These are phyloP conservation scores for Henricia sp. DNA, from an alignment of 53 echinoderm and acorn worm species.

Conservation along the genomic window DNA sequence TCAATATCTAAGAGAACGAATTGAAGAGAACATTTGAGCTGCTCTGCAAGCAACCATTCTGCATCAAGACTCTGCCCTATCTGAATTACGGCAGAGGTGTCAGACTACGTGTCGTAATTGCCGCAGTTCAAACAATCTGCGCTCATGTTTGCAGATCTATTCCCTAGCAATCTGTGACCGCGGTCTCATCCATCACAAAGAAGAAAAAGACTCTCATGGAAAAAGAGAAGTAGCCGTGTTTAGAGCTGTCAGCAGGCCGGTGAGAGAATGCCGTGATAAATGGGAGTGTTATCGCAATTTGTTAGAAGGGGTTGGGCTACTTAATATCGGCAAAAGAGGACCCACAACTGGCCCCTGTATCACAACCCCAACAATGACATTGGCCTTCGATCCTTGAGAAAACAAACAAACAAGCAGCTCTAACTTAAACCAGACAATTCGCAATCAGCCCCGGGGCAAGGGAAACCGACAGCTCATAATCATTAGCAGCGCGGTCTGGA, in stretches of 20 bases:
- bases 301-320: conserved; percentile 45
- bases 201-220: background rate
- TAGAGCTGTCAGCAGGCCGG: conserved; percentile 36
- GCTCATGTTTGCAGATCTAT: conserved; percentile 31
- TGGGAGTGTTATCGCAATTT: conserved; percentile 52
- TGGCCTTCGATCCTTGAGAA: conserved; percentile 49
- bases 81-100: conserved; percentile 57
- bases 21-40: background rate
- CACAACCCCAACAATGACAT: conserved; percentile 33
- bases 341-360: background rate
- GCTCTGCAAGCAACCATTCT: background rate
- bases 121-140: conserved; percentile 60
- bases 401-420: conserved; percentile 56
- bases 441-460: background rate
- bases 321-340: conserved; percentile 27
- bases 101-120: conserved; percentile 61
- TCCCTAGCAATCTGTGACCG: conserved; percentile 47
- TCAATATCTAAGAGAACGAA: background rate
- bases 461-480: conserved; percentile 3
- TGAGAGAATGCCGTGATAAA: conserved; percentile 32
- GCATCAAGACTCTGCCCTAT: conserved; percentile 21
- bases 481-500: conserved; percentile 32
- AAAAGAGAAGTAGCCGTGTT: conserved; percentile 6
- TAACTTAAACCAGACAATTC: background rate
- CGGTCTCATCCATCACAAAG: conserved; percentile 26